Evolutionary conservation across 2,888 invertebrate species (phyloP).

Genomic region (Microchrysa polita): DNA sequence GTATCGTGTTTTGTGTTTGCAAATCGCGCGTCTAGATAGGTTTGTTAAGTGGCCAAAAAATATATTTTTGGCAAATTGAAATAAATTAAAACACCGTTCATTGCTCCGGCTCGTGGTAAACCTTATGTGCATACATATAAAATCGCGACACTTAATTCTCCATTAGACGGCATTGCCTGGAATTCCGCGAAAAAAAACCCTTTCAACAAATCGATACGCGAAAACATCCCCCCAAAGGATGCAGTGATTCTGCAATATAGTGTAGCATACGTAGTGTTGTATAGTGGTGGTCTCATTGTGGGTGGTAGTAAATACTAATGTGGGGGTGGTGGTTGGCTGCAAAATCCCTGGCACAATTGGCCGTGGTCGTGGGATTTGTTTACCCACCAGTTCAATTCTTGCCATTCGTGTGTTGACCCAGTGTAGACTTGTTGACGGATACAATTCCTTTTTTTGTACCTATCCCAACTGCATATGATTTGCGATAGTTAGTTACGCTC

Average conservation of each 20-base stretch:
- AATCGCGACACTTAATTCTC: no score
- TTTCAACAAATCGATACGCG: conserved; percentile 21
- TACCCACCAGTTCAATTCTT: no score
- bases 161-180: no score
- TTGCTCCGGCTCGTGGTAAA: no score
- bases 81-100: neutral
- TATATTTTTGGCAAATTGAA: neutral
- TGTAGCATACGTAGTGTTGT: no score
- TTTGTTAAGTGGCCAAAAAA: no score
- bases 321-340: neutral
- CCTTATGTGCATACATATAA: no score
- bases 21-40: no score
- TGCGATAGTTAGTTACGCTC: neutral
- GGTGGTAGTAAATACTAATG: neutral
- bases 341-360: neutral
- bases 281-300: conserved; percentile 1
- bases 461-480: conserved; percentile 18
- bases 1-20: no score
- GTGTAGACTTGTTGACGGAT: conserved; percentile 12
- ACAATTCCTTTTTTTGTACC: conserved; percentile 23
- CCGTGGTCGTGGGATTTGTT: neutral
- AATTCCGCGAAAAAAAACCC: neutral
- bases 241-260: neutral
- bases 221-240: neutral
- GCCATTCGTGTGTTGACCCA: conserved; percentile 4